A percentile compares a stretch with the other conserved stretches of the same genome.
These are phyloP conservation scores for Triplophysa siluroides DNA, from an alignment of 2,113 vertebrate genomes.

Conservation along the genomic window DNA sequence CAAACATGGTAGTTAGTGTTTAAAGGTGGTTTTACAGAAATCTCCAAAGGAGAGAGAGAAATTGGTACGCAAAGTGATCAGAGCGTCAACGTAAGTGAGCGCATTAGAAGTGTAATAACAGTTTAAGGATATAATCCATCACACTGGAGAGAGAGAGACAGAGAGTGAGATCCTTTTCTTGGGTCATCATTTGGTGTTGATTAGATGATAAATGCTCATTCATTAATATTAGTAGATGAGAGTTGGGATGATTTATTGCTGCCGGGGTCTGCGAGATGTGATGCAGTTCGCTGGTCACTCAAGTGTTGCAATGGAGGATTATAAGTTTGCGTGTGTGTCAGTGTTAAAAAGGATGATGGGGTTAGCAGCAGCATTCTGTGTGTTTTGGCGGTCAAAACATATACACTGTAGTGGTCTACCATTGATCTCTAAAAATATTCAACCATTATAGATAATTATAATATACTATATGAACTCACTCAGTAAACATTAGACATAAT, in stretches of 20 bases:
- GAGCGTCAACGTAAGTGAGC: constrained; percentile 81
- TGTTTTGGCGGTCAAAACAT: no score
- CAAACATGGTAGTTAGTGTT: no score
- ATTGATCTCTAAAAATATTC: no score
- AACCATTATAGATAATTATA: no score
- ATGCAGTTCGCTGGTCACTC: constrained; percentile 17
- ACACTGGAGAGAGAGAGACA: constrained; percentile 66
- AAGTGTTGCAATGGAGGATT: background rate
- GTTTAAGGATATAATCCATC: constrained; percentile 98
- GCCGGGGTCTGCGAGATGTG: constrained; percentile 9
- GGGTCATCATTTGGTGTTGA: constrained; percentile 26
- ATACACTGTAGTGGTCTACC: no score
- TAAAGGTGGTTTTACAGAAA: background rate
- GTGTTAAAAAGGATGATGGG: background rate
- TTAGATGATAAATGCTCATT: constrained; percentile 37
- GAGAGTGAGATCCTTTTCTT: constrained; percentile 7
- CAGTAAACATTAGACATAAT: no score
- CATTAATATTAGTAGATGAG: constrained; percentile 36
- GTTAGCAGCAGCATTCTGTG: no score
- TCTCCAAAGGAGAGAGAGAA: constrained; percentile 10
- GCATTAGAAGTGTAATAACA: constrained; percentile 98
- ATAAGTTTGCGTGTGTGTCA: constrained; percentile 20
- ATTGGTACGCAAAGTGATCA: constrained; percentile 62
- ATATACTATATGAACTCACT: no score
- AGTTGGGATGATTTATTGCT: constrained; percentile 38